A percentile compares a stretch with the other conserved stretches of the same genome.
Conservation (phyloP, 92 coral and sea anemone species). For the Plumapathes pennacea region DNA sequence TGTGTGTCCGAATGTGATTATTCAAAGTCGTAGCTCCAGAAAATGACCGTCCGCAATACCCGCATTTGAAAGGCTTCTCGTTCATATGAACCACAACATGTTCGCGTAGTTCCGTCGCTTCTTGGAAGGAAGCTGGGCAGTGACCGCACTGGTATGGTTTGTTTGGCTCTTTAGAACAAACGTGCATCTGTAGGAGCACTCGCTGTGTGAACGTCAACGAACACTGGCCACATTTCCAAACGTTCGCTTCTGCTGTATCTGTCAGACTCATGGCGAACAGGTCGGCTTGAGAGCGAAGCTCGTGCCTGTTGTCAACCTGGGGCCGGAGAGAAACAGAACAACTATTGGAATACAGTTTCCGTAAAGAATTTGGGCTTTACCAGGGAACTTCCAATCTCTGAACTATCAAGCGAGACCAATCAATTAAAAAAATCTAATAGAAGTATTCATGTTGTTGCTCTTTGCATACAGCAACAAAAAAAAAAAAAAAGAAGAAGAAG, state of each 20-base stretch:
- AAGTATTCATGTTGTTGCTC: too few relatives aligned
- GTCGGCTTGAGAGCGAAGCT: too few relatives aligned
- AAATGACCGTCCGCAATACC: conserved; percentile 94
- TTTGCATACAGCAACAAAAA: too few relatives aligned
- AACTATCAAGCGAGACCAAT: too few relatives aligned
- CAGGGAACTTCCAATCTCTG: too few relatives aligned
- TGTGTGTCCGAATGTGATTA: conserved; percentile 96
- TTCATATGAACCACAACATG: conserved; percentile 96
- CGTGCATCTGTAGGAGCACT: conserved; percentile 96
- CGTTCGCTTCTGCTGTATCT: conserved; percentile 65
- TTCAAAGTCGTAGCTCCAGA: conserved; percentile 98
- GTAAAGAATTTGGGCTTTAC: too few relatives aligned
- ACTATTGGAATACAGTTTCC: too few relatives aligned
- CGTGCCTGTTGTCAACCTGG: too few relatives aligned
- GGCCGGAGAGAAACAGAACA: too few relatives aligned
- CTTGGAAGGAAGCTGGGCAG: conserved; percentile 90
- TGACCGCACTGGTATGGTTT: conserved; percentile 97
- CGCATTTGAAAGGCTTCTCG: conserved; percentile 99
- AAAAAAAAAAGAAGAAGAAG: too few relatives aligned
- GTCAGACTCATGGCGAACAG: conserved; percentile 54
- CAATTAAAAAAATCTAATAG: too few relatives aligned
- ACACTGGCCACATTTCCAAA: conserved; percentile 97
- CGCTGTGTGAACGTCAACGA: conserved; percentile 89
- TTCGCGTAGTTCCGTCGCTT: conserved; percentile 84
- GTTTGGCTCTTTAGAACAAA: conserved; percentile 84